phyloP scores from a whole-genome alignment of 2,888 invertebrate genomes.

The Luffia ferchaultella region DNA sequence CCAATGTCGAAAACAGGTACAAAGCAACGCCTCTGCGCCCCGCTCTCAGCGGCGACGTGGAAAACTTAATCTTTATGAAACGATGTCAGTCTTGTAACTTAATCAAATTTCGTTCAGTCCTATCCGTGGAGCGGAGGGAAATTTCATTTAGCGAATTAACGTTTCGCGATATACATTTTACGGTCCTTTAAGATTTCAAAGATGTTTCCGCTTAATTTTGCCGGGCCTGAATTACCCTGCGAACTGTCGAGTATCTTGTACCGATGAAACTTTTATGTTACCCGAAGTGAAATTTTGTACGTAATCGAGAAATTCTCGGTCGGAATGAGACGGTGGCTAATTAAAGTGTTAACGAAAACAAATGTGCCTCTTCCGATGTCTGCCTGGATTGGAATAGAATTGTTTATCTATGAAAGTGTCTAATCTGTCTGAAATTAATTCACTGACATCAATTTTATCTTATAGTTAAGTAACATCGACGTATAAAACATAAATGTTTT shows the following conservation, averaged over 20 bases:
- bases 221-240: conserved; percentile 2
- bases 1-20: not conserved
- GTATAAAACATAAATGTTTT: too few species aligned
- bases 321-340: not conserved
- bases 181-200: conserved; percentile 30
- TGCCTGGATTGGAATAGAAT: not conserved
- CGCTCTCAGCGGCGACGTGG: not conserved
- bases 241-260: not conserved
- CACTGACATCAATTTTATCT: too few species aligned
- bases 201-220: conserved; percentile 10
- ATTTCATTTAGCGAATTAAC: conserved; percentile 55
- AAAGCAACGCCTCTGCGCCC: not conserved
- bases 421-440: too few species aligned
- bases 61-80: conserved; percentile 26
- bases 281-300: not conserved
- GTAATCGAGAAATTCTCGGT: too few species aligned
- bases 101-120: conserved; percentile 53
- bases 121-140: conserved; percentile 23
- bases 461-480: too few species aligned
- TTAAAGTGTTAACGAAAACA: not conserved
- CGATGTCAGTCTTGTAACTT: conserved; percentile 50
- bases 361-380: not conserved
- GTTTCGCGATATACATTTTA: conserved; percentile 51
- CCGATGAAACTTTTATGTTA: not conserved
- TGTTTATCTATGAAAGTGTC: too few species aligned